Base-by-base conservation (phyloP, 2,888 invertebrate genomes). In the Thereva unica region DNA sequence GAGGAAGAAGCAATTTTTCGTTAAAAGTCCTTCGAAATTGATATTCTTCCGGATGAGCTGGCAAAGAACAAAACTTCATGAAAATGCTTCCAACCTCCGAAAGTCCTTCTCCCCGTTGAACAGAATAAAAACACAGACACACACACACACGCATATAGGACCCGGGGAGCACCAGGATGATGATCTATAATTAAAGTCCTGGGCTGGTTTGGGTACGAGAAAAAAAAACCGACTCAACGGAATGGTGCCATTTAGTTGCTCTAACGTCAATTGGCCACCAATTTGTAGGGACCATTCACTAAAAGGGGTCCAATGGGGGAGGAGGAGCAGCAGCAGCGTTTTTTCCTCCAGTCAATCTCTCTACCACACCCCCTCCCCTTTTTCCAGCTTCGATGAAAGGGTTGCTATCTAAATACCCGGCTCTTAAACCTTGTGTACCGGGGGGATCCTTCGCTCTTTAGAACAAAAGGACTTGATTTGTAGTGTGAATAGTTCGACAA, bases 381-480 rank as follows among this genome's bases (percentile, higher is more conserved):
- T 23, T 23, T 23, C 23, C 23, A 23, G 2, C 23, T 23, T 23
- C 38, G 10, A 38, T 38, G 47, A 59, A 45, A 57, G 10, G 10
- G 57, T 34, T 37, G 34, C 8, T 44, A 9, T 10, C 9, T 44
- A 56, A 23, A 23, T 23, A 23, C 23, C 23, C 1, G 2, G 23
- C 23, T 23, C 23, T 23, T 23, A 23, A 23, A 23, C 23, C 23
- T 23, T 23, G 23, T 23, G 23, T 23, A 23, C 23, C 23, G 23
- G 23, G 2, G 23, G 23, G 2, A 2, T 2, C 23, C 23, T 23
- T 23, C 23, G 23, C 23, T 23, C 23, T 10, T 38, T 61, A 55
- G 59, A 66, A 66, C 66, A 66, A 68, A 68, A 49, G 63, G 12
- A 23, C 45, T 54, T 54, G 61, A 68, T 68, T 68, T 66, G 65